Evolutionary conservation across 2,888 invertebrate species (phyloP).

Genomic region (Epirrhoe alternata): DNA sequence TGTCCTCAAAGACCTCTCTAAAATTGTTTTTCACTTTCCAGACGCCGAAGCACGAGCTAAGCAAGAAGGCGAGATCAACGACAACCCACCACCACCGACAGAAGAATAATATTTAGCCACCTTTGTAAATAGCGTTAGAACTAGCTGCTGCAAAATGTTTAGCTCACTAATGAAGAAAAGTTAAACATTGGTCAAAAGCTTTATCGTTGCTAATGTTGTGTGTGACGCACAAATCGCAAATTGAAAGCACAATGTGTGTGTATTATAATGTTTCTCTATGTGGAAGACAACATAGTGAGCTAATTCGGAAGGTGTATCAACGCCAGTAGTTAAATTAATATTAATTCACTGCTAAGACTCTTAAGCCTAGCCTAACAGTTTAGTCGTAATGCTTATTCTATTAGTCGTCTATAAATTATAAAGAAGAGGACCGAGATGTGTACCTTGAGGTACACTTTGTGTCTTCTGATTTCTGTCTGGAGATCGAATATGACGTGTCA

Average conservation of each 20-base stretch:
- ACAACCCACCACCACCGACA: constrained; percentile 61
- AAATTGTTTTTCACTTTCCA: constrained; percentile 50
- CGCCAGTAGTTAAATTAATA: constrained; percentile 63
- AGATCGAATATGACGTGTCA: constrained; percentile 41
- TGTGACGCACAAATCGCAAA: constrained; percentile 70
- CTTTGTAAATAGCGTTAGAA: constrained; percentile 80
- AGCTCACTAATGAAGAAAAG: constrained; percentile 71
- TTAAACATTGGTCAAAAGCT: constrained; percentile 57
- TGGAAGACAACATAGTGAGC: constrained; percentile 84
- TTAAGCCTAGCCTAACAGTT: constrained; percentile 51
- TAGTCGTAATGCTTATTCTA: constrained; percentile 49
- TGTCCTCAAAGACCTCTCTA: neutral
- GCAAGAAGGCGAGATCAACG: constrained; percentile 73
- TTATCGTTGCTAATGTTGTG: constrained; percentile 59
- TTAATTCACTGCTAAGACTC: constrained; percentile 59
- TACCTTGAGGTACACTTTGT: constrained; percentile 43
- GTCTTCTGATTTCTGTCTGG: constrained; percentile 36
- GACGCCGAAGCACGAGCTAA: constrained; percentile 85
- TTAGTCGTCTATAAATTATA: constrained; percentile 35
- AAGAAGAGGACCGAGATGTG: constrained; percentile 32
- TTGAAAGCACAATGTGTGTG: constrained; percentile 65
- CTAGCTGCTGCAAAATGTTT: constrained; percentile 76
- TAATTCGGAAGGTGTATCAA: constrained; percentile 56
- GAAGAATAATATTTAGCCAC: constrained; percentile 85
- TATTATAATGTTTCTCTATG: constrained; percentile 68